Base-by-base conservation (phyloP, 2,113 vertebrate species). In the Poeciliopsis prolifica region DNA sequence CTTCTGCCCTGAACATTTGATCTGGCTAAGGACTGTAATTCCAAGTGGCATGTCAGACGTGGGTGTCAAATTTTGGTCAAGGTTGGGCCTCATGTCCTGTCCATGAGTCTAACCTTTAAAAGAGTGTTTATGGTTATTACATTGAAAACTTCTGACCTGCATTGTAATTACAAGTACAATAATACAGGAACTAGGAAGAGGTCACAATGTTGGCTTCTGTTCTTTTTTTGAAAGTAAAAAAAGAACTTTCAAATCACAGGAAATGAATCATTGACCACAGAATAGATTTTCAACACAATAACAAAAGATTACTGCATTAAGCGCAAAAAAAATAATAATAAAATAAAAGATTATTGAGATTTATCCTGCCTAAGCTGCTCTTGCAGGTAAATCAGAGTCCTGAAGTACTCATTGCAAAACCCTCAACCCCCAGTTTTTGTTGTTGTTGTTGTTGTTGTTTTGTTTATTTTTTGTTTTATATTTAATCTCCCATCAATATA, bases 261-360 rank as follows among this genome's bases (percentile, higher is more conserved):
- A 48, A 48, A 48, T 17, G 0, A 48, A 48, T 48, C 44, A 1
- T 7, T 17, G 44, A 48, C 44, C 17, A 48, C 44, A 48, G 5
- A 48, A 48, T 17, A 48, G 17, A 42, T 15, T 42, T 48, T 48
- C 17, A 60, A 64, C 22, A 48, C 35, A 75, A 62, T 22, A 54
- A 79, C 24, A 61, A 11, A 75, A 79, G 12, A 62, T 61, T 8
- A 42, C 26, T 31, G 31, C 26, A 75, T 62, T 13, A 61, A 44
- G 63, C 5, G 4, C 29, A 61, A 31, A 31, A 31, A 30, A 31
- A 31, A 31, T 31, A 31, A 31, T 79, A 24, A 70, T 64, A 31
- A 48, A 84, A 61, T n/a, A 48, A 84, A 61, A 40, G 60, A 33
- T 70, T 42, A 75, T 75, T 51, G 54, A 77, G 78, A 74, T 77